These are phyloP conservation scores for Xenopus laevis DNA, from an alignment of 2,113 vertebrate species.

Conservation along the genomic window DNA sequence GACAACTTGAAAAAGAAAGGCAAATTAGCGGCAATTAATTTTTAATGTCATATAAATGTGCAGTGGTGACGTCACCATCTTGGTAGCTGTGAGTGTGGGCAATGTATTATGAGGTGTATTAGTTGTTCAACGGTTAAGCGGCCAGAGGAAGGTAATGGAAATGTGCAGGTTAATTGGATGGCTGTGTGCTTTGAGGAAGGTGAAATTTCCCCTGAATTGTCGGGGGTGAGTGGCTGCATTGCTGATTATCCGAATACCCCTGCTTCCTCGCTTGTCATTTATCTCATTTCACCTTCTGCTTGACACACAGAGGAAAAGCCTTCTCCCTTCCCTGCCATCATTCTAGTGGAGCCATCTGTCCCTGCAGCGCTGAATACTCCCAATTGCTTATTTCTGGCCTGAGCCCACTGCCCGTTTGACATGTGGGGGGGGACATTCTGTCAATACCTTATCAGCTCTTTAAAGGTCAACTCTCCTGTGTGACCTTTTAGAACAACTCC, in stretches of 20 bases:
- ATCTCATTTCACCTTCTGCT: conserved; percentile 39
- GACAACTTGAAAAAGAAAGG: too few relatives aligned
- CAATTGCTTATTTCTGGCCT: conserved; percentile 17
- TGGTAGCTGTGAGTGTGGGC: too few relatives aligned
- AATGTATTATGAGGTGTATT: too few relatives aligned
- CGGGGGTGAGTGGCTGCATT: conserved; percentile 4
- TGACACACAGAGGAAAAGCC: conserved; percentile 32
- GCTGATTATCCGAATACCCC: conserved; percentile 17
- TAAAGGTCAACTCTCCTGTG: conserved; percentile 39
- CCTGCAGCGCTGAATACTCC: conserved; percentile 32
- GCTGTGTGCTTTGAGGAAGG: not conserved
- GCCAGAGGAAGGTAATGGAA: not conserved
- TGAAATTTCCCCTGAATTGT: not conserved
- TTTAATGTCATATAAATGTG: too few relatives aligned
- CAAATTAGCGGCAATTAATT: too few relatives aligned
- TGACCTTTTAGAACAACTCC: conserved; percentile 33
- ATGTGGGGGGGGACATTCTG: conserved; percentile 7
- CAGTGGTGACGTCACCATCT: too few relatives aligned
- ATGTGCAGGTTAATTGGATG: not conserved
- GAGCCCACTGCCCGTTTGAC: conserved; percentile 7
- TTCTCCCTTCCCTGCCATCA: conserved; percentile 26
- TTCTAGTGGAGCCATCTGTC: conserved; percentile 42
- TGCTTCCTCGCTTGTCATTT: conserved; percentile 33
- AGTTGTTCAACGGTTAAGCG: too few relatives aligned
- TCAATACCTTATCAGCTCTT: conserved; percentile 42